Evolutionary conservation across 2,797 vertebrate species (phyloP).

Genomic region (Staurois parvus): DNA sequence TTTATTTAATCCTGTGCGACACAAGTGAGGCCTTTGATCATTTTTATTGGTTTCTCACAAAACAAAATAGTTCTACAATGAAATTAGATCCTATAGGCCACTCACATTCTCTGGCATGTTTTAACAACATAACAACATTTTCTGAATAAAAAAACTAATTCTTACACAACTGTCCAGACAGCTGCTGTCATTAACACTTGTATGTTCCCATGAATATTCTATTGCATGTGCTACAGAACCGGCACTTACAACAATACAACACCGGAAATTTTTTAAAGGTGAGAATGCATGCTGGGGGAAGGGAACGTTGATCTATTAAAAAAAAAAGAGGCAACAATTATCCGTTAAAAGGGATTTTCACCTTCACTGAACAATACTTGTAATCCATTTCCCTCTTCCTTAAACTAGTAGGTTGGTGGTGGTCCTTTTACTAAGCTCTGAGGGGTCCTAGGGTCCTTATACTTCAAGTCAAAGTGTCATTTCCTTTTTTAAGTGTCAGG

Average conservation of each 20-base stretch:
- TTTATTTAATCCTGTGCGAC: slow-evolving; percentile 56
- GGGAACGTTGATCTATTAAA: not conserved
- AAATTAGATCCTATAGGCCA: slow-evolving; percentile 48
- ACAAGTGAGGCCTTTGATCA: slow-evolving; percentile 51
- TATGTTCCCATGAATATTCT: slow-evolving; percentile 56
- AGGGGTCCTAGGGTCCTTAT: too few relatives aligned
- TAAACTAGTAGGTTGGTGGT: not conserved
- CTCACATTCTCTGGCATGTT: slow-evolving; percentile 8
- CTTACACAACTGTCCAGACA: slow-evolving; percentile 42
- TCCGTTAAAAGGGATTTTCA: slow-evolving; percentile 5
- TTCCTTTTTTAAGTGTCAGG: too few relatives aligned
- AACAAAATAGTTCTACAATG: slow-evolving; percentile 51
- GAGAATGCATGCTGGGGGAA: slow-evolving; percentile 8
- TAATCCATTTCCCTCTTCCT: not conserved
- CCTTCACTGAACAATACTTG: not conserved
- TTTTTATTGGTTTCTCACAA: slow-evolving; percentile 57
- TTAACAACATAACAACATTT: slow-evolving; percentile 14
- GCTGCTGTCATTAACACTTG: slow-evolving; percentile 42
- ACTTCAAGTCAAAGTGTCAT: too few relatives aligned
- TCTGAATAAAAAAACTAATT: slow-evolving; percentile 28
- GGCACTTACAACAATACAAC: slow-evolving; percentile 1
- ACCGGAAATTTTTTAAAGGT: slow-evolving; percentile 1
- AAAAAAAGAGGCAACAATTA: not conserved
- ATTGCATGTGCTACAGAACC: slow-evolving; percentile 16
- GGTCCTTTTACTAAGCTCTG: not conserved